Percentiles rank a stretch among this genome's conserved stretches.
phyloP scores from a whole-genome alignment of 2,113 vertebrate genomes.

The Hippocampus mohnikei region DNA sequence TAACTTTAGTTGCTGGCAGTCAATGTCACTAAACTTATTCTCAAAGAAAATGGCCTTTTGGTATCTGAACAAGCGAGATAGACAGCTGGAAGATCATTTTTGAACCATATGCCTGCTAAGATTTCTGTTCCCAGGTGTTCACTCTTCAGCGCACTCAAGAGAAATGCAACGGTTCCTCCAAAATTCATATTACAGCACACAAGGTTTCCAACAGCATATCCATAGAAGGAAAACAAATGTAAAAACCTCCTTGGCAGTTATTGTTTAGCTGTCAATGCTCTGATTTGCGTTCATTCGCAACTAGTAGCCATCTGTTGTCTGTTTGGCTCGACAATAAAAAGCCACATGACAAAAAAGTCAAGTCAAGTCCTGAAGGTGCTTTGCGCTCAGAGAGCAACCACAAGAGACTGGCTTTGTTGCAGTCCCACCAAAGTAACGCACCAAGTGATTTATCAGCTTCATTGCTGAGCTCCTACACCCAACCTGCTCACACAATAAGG shows the following conservation, averaged over 20 bases:
- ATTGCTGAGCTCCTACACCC: not conserved
- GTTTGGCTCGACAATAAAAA: slow-evolving; percentile 2
- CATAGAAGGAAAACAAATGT: not conserved
- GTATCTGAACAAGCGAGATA: too few relatives aligned
- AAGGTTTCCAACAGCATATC: not conserved
- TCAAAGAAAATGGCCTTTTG: too few relatives aligned
- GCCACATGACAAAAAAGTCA: slow-evolving; percentile 5
- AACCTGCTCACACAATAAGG: too few relatives aligned
- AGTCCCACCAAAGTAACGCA: not conserved
- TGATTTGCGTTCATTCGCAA: not conserved
- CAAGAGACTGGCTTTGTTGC: not conserved
- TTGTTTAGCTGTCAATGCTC: slow-evolving; percentile 4
- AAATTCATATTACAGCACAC: not conserved
- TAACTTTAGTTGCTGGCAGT: not conserved
- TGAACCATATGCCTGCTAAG: not conserved
- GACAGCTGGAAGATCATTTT: not conserved
- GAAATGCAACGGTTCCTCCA: not conserved
- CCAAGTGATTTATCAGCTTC: not conserved
- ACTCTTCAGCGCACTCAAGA: not conserved
- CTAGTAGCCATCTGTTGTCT: not conserved
- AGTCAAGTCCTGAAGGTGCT: not conserved
- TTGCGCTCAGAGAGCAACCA: not conserved
- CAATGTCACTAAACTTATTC: too few relatives aligned
- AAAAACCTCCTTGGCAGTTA: slow-evolving; percentile 6
- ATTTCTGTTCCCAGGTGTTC: not conserved